phyloP scores from a whole-genome alignment of 2,113 vertebrate genomes.

The Notarius quadriscutis region DNA sequence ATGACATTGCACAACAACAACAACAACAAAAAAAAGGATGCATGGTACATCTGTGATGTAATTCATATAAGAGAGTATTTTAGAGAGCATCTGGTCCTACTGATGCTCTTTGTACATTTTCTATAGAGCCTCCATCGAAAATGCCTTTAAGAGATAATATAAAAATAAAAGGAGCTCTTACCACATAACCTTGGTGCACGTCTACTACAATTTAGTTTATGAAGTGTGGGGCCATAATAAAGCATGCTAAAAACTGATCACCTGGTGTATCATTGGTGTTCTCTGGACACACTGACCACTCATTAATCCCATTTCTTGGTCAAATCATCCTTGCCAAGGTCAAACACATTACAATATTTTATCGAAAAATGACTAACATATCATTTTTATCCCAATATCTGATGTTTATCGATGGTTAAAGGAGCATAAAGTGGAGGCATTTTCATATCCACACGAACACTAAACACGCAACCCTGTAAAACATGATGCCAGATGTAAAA shows the following conservation, averaged over 20 bases:
- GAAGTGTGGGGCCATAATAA: background rate
- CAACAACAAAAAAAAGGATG: background rate
- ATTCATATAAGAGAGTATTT: slow-evolving; percentile 40
- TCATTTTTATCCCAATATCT: slow-evolving; percentile 8
- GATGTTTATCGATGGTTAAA: slow-evolving; percentile 16
- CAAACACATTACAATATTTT: background rate
- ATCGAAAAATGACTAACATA: background rate
- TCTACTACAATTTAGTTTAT: slow-evolving; percentile 4
- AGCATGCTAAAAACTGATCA: slow-evolving; percentile 4
- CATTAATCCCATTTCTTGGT: background rate
- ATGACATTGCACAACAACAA: slow-evolving; percentile 45
- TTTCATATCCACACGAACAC: slow-evolving; percentile 34
- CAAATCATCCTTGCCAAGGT: background rate
- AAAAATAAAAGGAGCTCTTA: slow-evolving; percentile 36
- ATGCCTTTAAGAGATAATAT: slow-evolving; percentile 12
- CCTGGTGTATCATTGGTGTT: background rate
- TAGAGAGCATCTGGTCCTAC: slow-evolving; percentile 45
- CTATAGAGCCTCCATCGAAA: background rate
- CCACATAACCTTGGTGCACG: background rate
- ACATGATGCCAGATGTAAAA: slow-evolving; percentile 30
- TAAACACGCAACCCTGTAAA: slow-evolving; percentile 40
- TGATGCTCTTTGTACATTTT: slow-evolving; percentile 39
- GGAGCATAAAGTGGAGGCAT: slow-evolving; percentile 23
- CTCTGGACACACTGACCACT: background rate
- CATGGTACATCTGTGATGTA: slow-evolving; percentile 48